phyloP scores from a whole-genome alignment of 2,888 invertebrate genomes.

The Ornithoptera priamus region DNA sequence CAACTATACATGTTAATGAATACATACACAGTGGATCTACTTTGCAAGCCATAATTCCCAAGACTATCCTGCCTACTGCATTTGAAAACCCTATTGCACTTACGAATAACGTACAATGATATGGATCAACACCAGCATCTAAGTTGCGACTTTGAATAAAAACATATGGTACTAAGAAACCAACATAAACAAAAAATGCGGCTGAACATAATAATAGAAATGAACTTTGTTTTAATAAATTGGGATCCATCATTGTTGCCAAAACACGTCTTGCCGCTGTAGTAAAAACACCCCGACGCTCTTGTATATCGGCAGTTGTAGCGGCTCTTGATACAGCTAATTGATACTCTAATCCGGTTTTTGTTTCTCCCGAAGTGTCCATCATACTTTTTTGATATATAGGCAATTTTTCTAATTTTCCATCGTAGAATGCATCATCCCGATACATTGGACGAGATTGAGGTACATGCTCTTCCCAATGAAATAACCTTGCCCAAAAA shows the following conservation, averaged over 20 bases:
- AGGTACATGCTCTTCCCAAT: conserved; percentile 62
- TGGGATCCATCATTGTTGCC: conserved; percentile 71
- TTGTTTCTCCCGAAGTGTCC: conserved; percentile 44
- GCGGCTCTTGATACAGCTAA: conserved; percentile 69
- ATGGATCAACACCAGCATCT: conserved; percentile 48
- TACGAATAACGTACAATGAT: conserved; percentile 58
- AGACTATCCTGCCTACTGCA: conserved; percentile 52
- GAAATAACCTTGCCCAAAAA: conserved; percentile 55
- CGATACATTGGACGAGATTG: conserved; percentile 69
- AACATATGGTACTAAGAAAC: conserved; percentile 64
- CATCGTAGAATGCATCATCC: conserved; percentile 70
- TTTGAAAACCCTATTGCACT: conserved; percentile 63
- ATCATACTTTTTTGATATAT: conserved; percentile 64
- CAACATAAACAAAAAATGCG: conserved; percentile 56
- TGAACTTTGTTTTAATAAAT: conserved; percentile 54
- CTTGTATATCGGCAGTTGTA: conserved; percentile 59
- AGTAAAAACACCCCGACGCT: conserved; percentile 62
- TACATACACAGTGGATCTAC: conserved; percentile 48
- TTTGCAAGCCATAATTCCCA: conserved; percentile 58
- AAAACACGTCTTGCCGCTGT: conserved; percentile 65
- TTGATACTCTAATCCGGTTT: conserved; percentile 71
- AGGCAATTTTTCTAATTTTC: conserved; percentile 58
- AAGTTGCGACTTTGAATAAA: conserved; percentile 58
- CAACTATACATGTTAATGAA: conserved; percentile 37
- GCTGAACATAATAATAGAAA: conserved; percentile 54